Evolutionary conservation across 2,113 vertebrate genomes (phyloP).

Genomic region (Brachyhypopomus gauderio): DNA sequence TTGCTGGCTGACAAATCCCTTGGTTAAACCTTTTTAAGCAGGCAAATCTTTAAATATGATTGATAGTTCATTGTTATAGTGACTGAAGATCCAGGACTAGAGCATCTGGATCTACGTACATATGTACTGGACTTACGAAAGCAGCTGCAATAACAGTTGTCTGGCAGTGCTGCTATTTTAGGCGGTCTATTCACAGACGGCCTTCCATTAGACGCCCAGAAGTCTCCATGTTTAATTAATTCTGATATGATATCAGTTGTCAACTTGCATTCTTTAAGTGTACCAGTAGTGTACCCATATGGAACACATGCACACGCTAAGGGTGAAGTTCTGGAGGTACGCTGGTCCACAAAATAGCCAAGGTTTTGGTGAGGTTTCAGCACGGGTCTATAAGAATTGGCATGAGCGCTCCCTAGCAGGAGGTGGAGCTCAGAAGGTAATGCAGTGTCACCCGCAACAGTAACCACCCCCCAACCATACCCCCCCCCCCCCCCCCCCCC

Average conservation of each 20-base stretch:
- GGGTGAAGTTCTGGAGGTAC: slow-evolving; percentile 1
- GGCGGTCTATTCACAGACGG: slow-evolving; percentile 47
- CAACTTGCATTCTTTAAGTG: slow-evolving; percentile 14
- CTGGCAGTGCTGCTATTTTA: slow-evolving; percentile 51
- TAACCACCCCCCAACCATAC: no score
- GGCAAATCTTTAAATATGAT: slow-evolving; percentile 3
- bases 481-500: no score
- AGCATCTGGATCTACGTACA: slow-evolving; percentile 47
- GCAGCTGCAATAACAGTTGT: slow-evolving; percentile 54
- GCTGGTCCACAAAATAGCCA: not conserved
- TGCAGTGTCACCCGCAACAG: slow-evolving; percentile 17
- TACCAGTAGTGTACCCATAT: not conserved
- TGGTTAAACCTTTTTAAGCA: not conserved
- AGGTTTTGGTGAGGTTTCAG: slow-evolving; percentile 7
- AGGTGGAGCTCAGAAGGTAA: slow-evolving; percentile 15
- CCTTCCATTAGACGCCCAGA: slow-evolving; percentile 45
- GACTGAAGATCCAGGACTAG: slow-evolving; percentile 23
- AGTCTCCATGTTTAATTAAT: slow-evolving; percentile 58
- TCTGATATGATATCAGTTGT: slow-evolving; percentile 47
- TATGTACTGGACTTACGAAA: slow-evolving; percentile 43
- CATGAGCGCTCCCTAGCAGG: slow-evolving; percentile 10
- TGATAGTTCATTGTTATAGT: slow-evolving; percentile 30
- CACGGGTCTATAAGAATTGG: not conserved
- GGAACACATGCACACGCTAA: not conserved
- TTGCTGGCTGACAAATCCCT: not conserved